Conservation (phyloP, 2,113 vertebrate genomes). For the Rattus norvegicus region DNA sequence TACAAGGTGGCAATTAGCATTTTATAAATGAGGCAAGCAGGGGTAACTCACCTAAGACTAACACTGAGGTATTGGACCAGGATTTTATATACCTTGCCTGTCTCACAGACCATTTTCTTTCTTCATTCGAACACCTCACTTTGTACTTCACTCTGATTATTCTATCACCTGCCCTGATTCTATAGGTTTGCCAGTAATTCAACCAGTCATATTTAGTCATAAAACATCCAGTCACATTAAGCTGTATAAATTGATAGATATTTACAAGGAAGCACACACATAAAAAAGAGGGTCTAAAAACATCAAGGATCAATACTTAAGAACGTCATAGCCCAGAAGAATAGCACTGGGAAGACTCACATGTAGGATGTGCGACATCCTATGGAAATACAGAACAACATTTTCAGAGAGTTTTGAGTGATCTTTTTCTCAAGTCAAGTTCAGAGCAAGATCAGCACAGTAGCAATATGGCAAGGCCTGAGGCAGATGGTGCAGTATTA, state of each 20-base stretch:
- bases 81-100: not conserved
- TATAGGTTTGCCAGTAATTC: not conserved
- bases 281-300: not conserved
- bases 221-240: not conserved
- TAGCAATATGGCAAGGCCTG: not conserved
- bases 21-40: not conserved
- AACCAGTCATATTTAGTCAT: not conserved
- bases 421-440: slow-evolving; percentile 43
- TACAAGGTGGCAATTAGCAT: not conserved
- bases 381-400: not conserved
- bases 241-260: not conserved
- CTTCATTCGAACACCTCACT: not conserved
- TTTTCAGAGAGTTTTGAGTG: not conserved
- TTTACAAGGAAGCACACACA: not conserved
- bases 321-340: not conserved
- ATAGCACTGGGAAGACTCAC: not conserved
- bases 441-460: slow-evolving; percentile 40
- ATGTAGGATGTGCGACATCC: not conserved
- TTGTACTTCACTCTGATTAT: not conserved
- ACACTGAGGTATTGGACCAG: not conserved
- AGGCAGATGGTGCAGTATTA: slow-evolving; percentile 37
- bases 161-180: not conserved
- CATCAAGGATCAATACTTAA: not conserved
- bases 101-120: not conserved
- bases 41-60: not conserved